Evolutionary conservation across 2,113 vertebrate genomes (phyloP).

Genomic region (Limnothrissa miodon): DNA sequence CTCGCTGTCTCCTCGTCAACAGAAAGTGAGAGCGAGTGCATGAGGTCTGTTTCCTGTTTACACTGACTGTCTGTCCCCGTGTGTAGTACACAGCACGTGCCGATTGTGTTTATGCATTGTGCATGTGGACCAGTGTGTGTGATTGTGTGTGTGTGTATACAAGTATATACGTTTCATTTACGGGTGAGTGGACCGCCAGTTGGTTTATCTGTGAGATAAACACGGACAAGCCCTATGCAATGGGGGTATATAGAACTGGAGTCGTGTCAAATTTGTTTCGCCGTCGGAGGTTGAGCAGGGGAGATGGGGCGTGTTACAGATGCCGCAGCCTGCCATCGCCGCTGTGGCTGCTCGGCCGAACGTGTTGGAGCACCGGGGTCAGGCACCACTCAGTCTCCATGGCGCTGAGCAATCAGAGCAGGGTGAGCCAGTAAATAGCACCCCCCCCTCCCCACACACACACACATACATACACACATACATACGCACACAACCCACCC

Average conservation of each 20-base stretch:
- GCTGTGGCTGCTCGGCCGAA: constrained; percentile 63
- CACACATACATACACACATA: no score
- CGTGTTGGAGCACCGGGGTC: constrained; percentile 60
- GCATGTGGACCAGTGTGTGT: background rate
- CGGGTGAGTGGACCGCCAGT: background rate
- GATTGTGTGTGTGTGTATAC: constrained; percentile 42
- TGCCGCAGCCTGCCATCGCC: constrained; percentile 25
- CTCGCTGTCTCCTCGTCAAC: background rate
- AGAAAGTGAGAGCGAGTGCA: background rate
- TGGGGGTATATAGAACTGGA: background rate
- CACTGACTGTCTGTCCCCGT: background rate
- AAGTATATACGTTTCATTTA: constrained; percentile 12
- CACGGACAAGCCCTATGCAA: background rate
- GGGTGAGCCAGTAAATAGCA: constrained; percentile 64
- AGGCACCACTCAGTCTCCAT: constrained; percentile 71
- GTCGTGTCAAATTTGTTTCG: background rate
- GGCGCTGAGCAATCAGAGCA: constrained; percentile 64
- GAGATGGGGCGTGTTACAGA: background rate
- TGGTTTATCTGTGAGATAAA: background rate
- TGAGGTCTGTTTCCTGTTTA: background rate
- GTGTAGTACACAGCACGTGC: background rate
- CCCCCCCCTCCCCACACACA: no score
- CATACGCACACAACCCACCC: no score
- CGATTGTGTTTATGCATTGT: no score
- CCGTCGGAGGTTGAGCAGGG: background rate